phyloP scores from a whole-genome alignment of 2,113 vertebrate genomes.

The Salminus brasiliensis region DNA sequence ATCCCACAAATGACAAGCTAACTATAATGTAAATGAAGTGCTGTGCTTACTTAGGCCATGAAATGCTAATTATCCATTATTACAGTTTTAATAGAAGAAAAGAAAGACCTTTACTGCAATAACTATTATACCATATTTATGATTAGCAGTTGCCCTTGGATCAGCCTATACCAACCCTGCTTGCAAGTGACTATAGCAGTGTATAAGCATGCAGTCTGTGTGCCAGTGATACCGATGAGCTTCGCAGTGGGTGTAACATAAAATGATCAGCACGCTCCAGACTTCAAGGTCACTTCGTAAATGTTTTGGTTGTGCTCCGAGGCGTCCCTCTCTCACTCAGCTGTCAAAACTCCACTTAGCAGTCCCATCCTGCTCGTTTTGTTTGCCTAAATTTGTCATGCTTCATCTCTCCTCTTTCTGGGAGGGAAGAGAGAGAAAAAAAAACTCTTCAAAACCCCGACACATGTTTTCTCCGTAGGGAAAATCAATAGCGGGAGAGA shows the following conservation, averaged over 20 bases:
- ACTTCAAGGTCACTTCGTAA: constrained; percentile 48
- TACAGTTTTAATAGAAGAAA: background rate
- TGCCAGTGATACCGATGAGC: background rate
- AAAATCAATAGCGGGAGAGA: constrained; percentile 39
- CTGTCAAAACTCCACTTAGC: constrained; percentile 40
- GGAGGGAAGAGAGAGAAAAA: background rate
- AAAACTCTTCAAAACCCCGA: constrained; percentile 13
- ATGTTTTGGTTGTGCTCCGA: constrained; percentile 34
- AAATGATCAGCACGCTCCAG: constrained; percentile 8
- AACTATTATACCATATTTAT: background rate
- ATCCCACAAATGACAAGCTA: background rate
- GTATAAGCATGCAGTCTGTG: background rate
- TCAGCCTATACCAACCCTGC: background rate
- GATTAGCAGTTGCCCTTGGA: background rate
- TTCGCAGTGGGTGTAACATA: constrained; percentile 5
- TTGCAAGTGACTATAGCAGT: background rate
- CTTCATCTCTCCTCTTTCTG: constrained; percentile 25
- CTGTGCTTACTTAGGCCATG: no score
- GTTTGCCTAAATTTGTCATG: constrained; percentile 39
- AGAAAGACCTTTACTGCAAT: background rate
- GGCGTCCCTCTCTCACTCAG: constrained; percentile 15
- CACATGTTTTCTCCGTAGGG: background rate
- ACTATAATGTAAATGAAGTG: no score
- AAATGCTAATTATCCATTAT: no score
- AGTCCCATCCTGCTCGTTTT: constrained; percentile 13